Evolutionary conservation across 2,113 vertebrate genomes (phyloP).

Genomic region (Lamprologus ornatipinnis): DNA sequence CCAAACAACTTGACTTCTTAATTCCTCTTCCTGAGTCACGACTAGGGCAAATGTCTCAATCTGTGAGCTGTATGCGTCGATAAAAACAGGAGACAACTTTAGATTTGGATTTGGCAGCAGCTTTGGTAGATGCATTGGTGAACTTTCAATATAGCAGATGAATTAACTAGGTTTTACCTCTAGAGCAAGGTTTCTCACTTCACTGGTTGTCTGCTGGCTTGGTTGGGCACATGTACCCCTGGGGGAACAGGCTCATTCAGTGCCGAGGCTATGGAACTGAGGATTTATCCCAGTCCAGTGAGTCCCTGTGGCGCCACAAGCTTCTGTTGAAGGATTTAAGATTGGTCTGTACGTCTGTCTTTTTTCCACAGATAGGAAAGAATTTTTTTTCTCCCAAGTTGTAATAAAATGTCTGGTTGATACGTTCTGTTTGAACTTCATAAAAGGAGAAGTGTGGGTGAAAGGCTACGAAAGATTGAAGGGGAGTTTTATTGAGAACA

Average conservation of each 20-base stretch:
- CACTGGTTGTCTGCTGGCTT: conserved; percentile 47
- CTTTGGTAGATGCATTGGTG: conserved; percentile 19
- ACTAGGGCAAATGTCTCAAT: not conserved
- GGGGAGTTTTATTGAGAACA: not conserved
- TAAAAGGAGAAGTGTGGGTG: not conserved
- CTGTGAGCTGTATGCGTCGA: not conserved
- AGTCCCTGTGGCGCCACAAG: conserved; percentile 41
- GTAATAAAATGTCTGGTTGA: conserved; percentile 16
- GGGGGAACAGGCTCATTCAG: conserved; percentile 48
- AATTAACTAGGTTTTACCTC: conserved; percentile 55
- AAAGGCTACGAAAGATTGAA: not conserved
- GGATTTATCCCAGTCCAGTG: conserved; percentile 70
- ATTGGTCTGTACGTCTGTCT: conserved; percentile 18
- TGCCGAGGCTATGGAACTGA: conserved; percentile 40
- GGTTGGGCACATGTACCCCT: conserved; percentile 47
- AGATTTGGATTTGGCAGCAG: conserved; percentile 1
- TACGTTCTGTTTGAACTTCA: not conserved
- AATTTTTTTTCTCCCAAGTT: not conserved
- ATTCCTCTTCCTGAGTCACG: conserved; percentile 12
- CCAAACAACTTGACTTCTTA: conserved; percentile 33
- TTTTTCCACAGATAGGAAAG: not conserved
- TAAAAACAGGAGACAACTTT: not conserved
- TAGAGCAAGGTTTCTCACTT: conserved; percentile 38
- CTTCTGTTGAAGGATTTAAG: conserved; percentile 54
- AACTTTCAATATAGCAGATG: conserved; percentile 48